Evolutionary conservation across 92 coral and sea anemone species (phyloP).

Genomic region (Phenganax subtilis): DNA sequence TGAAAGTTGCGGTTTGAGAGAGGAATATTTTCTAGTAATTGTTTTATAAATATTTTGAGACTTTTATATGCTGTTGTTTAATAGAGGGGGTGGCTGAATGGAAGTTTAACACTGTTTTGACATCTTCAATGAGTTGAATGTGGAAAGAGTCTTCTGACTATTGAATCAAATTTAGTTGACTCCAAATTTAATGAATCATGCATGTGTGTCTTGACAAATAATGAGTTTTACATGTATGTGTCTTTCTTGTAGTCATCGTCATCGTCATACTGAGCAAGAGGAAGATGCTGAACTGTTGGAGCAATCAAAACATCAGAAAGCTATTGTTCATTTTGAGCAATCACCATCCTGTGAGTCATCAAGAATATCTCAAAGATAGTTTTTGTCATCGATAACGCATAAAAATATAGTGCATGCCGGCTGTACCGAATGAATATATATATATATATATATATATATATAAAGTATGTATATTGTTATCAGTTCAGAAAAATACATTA

Average conservation of each 20-base stretch:
- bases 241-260: slow-evolving; percentile 73
- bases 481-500: too few relatives aligned
- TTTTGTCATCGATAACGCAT: neutral
- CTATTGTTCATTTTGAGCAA: slow-evolving; percentile 85
- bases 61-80: too few relatives aligned
- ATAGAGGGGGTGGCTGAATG: too few relatives aligned
- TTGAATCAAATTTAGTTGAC: too few relatives aligned
- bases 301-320: slow-evolving; percentile 84
- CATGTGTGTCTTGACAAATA: too few relatives aligned
- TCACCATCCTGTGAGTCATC: slow-evolving; percentile 86
- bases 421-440: neutral
- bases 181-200: too few relatives aligned
- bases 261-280: slow-evolving; percentile 93
- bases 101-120: too few relatives aligned
- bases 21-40: too few relatives aligned
- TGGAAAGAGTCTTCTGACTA: too few relatives aligned
- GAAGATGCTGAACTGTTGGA: slow-evolving; percentile 91
- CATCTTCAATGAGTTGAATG: too few relatives aligned
- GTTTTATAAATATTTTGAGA: too few relatives aligned
- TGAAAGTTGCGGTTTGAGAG: too few relatives aligned
- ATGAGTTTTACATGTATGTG: neutral
- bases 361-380: neutral
- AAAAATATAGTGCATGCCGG: neutral
- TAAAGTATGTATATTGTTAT: neutral
- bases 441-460: neutral